These are phyloP conservation scores for Drosophila mimica DNA, from an alignment of 2,888 invertebrate species.

Conservation along the genomic window DNA sequence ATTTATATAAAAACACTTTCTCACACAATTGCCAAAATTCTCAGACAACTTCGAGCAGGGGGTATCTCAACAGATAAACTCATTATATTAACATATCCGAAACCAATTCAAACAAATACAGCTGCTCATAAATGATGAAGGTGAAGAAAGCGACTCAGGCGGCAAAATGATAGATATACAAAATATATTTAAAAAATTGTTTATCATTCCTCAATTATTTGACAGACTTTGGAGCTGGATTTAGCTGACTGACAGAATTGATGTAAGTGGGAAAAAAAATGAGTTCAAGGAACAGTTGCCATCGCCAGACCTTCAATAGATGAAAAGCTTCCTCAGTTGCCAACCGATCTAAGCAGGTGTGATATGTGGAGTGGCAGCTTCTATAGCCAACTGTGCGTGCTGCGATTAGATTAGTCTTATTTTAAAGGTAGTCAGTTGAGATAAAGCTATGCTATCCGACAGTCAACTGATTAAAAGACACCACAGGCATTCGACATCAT, in stretches of 20 bases:
- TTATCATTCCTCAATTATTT: background rate
- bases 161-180: background rate
- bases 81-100: background rate
- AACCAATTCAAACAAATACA: background rate
- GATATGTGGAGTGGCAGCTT: constrained; percentile 34
- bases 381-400: constrained; percentile 30
- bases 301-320: background rate
- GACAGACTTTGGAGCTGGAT: background rate
- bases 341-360: background rate
- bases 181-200: background rate
- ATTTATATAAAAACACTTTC: background rate
- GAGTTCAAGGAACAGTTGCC: background rate
- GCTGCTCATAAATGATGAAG: background rate
- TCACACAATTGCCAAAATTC: background rate
- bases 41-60: background rate
- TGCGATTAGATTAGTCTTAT: constrained; percentile 30
- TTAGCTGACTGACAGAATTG: background rate
- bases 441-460: background rate
- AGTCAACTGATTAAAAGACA: constrained; percentile 40
- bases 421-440: constrained; percentile 3
- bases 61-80: background rate
- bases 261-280: background rate
- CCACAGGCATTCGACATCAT: constrained; percentile 37
- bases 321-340: background rate
- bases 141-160: background rate